A percentile compares a stretch with the other conserved stretches of the same genome.
These are phyloP conservation scores for Pogonophryne albipinna DNA, from an alignment of 2,797 vertebrate species.

Conservation along the genomic window DNA sequence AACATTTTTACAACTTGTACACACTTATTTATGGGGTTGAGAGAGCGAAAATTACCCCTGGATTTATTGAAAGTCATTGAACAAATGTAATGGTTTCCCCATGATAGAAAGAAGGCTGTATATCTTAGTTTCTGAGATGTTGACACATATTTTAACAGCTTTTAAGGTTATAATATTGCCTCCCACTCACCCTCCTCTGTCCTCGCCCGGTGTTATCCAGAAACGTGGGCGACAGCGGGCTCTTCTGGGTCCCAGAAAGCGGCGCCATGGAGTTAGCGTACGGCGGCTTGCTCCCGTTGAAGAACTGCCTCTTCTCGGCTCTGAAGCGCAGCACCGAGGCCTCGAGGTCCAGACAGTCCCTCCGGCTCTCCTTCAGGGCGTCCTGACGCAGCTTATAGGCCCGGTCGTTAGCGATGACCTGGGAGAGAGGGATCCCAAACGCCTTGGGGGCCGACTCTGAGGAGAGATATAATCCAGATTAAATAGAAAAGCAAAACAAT, in stretches of 20 bases:
- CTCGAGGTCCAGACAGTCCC: slow-evolving; percentile 90
- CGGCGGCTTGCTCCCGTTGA: slow-evolving; percentile 70
- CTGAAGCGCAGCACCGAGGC: slow-evolving; percentile 86
- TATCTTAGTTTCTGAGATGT: neutral
- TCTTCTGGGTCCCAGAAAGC: slow-evolving; percentile 50
- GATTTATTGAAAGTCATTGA: no score
- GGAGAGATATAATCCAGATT: neutral
- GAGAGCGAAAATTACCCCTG: no score
- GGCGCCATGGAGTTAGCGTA: slow-evolving; percentile 58
- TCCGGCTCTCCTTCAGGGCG: slow-evolving; percentile 85
- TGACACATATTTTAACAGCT: neutral
- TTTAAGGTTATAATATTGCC: neutral
- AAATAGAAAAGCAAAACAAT: no score
- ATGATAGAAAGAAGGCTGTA: neutral
- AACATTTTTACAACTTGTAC: no score
- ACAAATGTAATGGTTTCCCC: no score
- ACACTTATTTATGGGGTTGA: no score
- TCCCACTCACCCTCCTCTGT: slow-evolving; percentile 79
- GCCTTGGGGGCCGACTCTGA: slow-evolving; percentile 87
- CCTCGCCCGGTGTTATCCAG: slow-evolving; percentile 74
- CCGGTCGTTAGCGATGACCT: slow-evolving; percentile 89
- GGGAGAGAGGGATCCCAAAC: slow-evolving; percentile 89
- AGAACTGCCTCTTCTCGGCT: slow-evolving; percentile 83
- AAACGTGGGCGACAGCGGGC: slow-evolving; percentile 70
- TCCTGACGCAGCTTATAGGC: slow-evolving; percentile 85